Conservation (phyloP, 2,888 invertebrate genomes). For the Eilema griseolum region DNA sequence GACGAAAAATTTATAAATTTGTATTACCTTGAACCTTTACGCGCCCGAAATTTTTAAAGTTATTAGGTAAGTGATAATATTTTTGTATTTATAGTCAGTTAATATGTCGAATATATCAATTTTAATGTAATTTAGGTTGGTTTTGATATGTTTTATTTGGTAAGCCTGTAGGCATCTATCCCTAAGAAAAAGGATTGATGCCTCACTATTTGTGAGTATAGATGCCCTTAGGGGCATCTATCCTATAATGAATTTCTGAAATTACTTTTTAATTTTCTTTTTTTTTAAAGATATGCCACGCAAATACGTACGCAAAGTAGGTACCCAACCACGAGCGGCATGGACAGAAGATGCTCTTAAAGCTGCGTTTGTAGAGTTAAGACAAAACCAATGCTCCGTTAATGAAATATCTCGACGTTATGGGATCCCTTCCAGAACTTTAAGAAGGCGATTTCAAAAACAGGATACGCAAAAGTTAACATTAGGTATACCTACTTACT, state of each 20-base stretch:
- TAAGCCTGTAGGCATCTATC: neutral
- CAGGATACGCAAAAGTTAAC: neutral
- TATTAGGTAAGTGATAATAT: neutral
- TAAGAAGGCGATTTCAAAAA: neutral
- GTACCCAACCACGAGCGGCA: neutral
- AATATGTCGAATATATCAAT: no score
- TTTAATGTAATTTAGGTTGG: neutral
- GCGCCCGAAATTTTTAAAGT: neutral
- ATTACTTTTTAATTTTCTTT: neutral
- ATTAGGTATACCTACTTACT: neutral
- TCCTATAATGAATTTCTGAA: neutral
- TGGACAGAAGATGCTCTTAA: neutral
- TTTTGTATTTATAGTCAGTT: neutral
- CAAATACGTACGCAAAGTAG: conserved; percentile 7
- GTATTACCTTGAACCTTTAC: neutral
- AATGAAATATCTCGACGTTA: conserved; percentile 9
- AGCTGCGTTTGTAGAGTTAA: neutral
- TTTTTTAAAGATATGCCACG: conserved; percentile 3
- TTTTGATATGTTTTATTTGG: neutral
- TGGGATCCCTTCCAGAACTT: neutral
- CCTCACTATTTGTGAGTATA: conserved; percentile 1
- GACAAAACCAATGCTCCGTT: neutral
- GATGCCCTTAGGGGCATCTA: neutral
- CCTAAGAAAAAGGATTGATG: neutral
- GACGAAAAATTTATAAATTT: neutral